phyloP scores from a whole-genome alignment of 2,888 invertebrate species.

The Oscheius sp. region DNA sequence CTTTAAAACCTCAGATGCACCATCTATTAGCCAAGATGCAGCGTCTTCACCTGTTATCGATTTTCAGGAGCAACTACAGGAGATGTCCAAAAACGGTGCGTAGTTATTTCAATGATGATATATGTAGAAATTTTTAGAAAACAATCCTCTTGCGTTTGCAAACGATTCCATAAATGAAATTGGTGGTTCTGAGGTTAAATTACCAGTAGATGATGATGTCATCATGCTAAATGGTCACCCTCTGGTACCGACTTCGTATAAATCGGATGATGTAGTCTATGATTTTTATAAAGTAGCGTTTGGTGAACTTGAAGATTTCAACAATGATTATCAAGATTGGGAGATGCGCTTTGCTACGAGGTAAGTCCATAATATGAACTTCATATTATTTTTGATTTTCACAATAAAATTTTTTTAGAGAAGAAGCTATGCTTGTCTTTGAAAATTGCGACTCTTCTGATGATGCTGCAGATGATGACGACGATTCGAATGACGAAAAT shows the following conservation, averaged over 20 bases:
- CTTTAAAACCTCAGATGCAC: constrained; percentile 45
- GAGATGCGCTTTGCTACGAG: constrained; percentile 40
- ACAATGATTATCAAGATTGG: constrained; percentile 28
- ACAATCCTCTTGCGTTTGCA: constrained; percentile 53
- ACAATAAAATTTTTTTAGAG: too few relatives aligned
- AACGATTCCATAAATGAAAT: constrained; percentile 37
- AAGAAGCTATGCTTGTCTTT: constrained; percentile 45
- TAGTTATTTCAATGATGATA: background rate
- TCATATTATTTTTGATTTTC: background rate
- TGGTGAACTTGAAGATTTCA: constrained; percentile 24
- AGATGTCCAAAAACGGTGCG: background rate
- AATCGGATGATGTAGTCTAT: constrained; percentile 61
- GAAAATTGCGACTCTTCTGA: constrained; percentile 53
- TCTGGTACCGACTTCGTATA: constrained; percentile 18
- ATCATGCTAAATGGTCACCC: constrained; percentile 47
- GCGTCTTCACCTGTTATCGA: constrained; percentile 26
- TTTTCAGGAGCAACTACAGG: background rate
- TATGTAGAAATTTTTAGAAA: background rate
- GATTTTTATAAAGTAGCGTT: constrained; percentile 63
- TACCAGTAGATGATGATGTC: constrained; percentile 1
- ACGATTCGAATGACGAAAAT: constrained; percentile 71
- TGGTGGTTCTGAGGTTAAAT: constrained; percentile 25
- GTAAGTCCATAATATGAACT: background rate
- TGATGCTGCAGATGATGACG: constrained; percentile 58
- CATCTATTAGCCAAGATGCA: background rate